A percentile compares a stretch with the other conserved stretches of the same genome.
Evolutionary conservation across 2,113 vertebrate genomes (phyloP).

Genomic region (Gallinago paraguaiae): DNA sequence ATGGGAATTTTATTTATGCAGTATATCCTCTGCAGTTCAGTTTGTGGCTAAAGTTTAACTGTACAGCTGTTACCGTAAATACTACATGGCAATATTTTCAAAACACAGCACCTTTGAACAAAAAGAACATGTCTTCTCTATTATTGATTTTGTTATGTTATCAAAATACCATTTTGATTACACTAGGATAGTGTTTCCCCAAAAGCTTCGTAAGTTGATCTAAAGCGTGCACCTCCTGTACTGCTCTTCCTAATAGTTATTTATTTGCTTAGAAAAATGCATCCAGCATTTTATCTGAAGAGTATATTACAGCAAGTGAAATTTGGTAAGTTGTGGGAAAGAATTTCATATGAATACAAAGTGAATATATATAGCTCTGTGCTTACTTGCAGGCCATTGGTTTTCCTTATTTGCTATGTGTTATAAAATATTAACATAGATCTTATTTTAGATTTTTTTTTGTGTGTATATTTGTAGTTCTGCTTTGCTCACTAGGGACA

Average conservation of each 20-base stretch:
- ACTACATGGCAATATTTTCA: constrained; percentile 81
- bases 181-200: constrained; percentile 10
- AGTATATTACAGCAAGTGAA: neutral
- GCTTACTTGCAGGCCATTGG: neutral
- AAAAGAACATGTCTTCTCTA: constrained; percentile 69
- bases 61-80: constrained; percentile 82
- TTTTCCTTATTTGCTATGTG: neutral
- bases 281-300: neutral
- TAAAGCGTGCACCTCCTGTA: neutral
- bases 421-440: neutral
- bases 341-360: neutral
- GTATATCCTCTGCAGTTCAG: constrained; percentile 82
- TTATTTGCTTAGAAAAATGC: constrained; percentile 16
- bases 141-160: constrained; percentile 70
- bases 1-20: constrained; percentile 91
- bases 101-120: constrained; percentile 75
- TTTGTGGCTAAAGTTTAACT: constrained; percentile 85
- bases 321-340: neutral
- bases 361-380: neutral
- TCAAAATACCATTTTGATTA: constrained; percentile 66
- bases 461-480: constrained; percentile 4
- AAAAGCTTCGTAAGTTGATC: constrained; percentile 43
- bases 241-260: constrained; percentile 14
- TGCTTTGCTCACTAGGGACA: constrained; percentile 9
- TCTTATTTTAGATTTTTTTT: neutral